A percentile compares a stretch with the other conserved stretches of the same genome.
Conservation (phyloP, 2,888 invertebrate species). For the Eubasilissa splendida region DNA sequence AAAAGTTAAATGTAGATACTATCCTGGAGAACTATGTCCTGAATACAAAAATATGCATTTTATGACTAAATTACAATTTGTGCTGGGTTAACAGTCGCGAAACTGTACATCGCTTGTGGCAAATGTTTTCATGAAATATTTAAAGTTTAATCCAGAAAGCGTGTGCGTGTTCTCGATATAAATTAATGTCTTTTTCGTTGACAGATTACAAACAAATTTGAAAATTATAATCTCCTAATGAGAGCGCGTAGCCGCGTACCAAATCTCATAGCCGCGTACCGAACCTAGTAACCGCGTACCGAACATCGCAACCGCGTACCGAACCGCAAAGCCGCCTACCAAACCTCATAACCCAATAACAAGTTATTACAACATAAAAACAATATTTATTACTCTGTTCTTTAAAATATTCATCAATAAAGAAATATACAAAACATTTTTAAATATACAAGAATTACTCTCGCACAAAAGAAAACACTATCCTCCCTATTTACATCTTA, state of each 20-base stretch:
- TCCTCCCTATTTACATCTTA: conserved; percentile 41
- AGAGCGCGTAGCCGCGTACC: not conserved
- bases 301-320: too few relatives aligned
- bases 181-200: conserved; percentile 10
- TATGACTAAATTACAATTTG: conserved; percentile 53
- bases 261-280: too few relatives aligned
- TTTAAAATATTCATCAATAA: conserved; percentile 46
- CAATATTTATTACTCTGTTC: conserved; percentile 40
- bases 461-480: conserved; percentile 30
- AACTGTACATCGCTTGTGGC: conserved; percentile 28
- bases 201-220: not conserved
- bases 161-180: conserved; percentile 1
- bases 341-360: conserved; percentile 45
- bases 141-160: conserved; percentile 2
- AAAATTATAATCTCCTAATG: not conserved
- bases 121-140: conserved; percentile 18
- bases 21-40: conserved; percentile 33
- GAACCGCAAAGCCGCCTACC: not conserved
- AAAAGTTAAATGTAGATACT: conserved; percentile 17
- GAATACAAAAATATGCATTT: conserved; percentile 52
- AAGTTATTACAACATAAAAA: conserved; percentile 46
- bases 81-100: conserved; percentile 44
- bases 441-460: conserved; percentile 44
- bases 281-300: too few relatives aligned
- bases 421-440: conserved; percentile 49